Evolutionary conservation across 2,113 vertebrate species (phyloP), one percentile per base, ranked within the genome.

Genomic region (Hemichromis elongatus): DNA sequence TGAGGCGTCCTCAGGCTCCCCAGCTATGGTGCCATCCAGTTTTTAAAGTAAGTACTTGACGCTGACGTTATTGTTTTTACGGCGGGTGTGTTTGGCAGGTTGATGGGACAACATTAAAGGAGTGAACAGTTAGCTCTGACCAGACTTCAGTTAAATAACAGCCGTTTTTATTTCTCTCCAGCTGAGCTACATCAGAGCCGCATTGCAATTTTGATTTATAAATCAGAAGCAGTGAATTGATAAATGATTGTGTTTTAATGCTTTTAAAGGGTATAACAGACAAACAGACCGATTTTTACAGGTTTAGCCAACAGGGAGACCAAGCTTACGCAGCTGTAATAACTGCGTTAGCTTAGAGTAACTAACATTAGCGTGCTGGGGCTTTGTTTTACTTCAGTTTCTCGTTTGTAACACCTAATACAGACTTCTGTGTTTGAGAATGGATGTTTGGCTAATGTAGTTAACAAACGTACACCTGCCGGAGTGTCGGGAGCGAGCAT

Each of bases 21-120:
- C 86, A 28, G 77, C 37, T 2, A 92, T 87, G 91, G 4, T 53
- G 77, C 6, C 79, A 7, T 54, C 79, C 47, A 14, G 57, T 42
- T 78, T 18, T 4, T 92, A n/a, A 91, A 61, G 89, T 88, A 18
- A 87, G 90, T 83, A 75, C 1, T 9, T 4, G 5, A 9, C 70
- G 26, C 18, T 52, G 45, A 30, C 12, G 16, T 19, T 47, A 0
- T 33, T 18, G 4, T 9, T n/a, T 9, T n/a, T 66, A 53, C 40
- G 11, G 19, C 11, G 6, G 16, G 3, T 4, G n/a, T 3, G 55
- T 33, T 50, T 33, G 3, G 9, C 35, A 11, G 4, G 6, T 40
- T 50, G 33, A 14, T 5, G 21, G 4, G 7, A 9, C 10, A 18
- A 28, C 55, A 30, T 16, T 55, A 10, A 21, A 82, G 4, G 2